A percentile compares a stretch with the other conserved stretches of the same genome.
phyloP scores from a whole-genome alignment of 2,797 vertebrate species.

The Leptatherina wallacei region DNA sequence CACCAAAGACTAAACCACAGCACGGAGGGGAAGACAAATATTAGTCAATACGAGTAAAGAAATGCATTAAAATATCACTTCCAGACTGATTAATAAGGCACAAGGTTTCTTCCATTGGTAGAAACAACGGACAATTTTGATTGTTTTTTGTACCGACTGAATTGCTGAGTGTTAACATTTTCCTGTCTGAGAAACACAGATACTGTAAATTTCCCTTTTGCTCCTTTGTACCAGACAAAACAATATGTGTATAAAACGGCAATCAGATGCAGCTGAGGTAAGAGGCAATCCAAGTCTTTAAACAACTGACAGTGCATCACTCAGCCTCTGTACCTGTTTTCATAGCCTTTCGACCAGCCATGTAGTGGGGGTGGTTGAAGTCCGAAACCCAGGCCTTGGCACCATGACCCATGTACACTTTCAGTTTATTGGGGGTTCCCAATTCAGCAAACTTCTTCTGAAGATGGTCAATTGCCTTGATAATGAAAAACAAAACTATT shows the following conservation, averaged over 20 bases:
- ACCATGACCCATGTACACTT: constrained; percentile 88
- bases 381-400: constrained; percentile 98
- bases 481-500: neutral
- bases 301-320: neutral
- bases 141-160: neutral
- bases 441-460: constrained; percentile 88
- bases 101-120: neutral
- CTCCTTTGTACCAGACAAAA: no score
- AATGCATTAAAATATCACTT: neutral
- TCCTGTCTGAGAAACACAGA: neutral
- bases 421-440: constrained; percentile 92
- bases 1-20: constrained; percentile 89
- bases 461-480: constrained; percentile 88
- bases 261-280: neutral
- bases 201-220: neutral
- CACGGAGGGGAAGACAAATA: neutral
- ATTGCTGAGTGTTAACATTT: neutral
- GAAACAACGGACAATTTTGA: neutral
- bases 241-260: neutral
- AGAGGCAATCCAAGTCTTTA: no score
- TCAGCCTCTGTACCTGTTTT: constrained; percentile 86
- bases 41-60: neutral
- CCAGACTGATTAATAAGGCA: neutral
- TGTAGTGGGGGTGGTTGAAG: constrained; percentile 96
- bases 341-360: constrained; percentile 94